A percentile compares a stretch with the other conserved stretches of the same genome.
Conservation (phyloP, 1,140 invertebrate genomes). For the Neodiprion virginianus region DNA sequence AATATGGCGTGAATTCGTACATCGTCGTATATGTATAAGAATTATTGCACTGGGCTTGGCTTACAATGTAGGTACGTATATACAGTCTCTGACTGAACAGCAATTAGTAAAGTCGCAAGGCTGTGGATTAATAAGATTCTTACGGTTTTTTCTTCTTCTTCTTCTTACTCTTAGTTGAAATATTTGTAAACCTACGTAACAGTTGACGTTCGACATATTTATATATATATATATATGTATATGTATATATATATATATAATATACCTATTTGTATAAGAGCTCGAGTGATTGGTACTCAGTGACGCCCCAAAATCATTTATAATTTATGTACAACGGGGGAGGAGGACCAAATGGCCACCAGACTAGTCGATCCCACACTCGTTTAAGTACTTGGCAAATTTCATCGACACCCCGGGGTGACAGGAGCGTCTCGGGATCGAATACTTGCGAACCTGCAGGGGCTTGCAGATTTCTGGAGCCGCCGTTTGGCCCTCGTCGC, state of each 20-base stretch:
- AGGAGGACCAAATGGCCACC: neutral
- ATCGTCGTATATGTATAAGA: neutral
- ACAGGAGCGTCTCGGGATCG: neutral
- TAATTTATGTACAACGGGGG: slow-evolving; percentile 1
- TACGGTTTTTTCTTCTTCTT: neutral
- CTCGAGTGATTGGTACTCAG: neutral
- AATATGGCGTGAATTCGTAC: slow-evolving; percentile 7
- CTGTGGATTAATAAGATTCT: neutral
- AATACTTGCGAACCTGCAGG: neutral
- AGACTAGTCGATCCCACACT: slow-evolving; percentile 1
- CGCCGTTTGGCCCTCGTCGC: neutral
- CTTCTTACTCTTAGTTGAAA: neutral
- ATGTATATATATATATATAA: too few species aligned
- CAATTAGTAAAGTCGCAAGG: slow-evolving; percentile 7
- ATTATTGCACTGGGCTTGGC: slow-evolving; percentile 4
- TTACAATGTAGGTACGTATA: neutral
- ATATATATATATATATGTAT: too few species aligned
- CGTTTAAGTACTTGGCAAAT: neutral
- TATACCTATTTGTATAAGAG: neutral
- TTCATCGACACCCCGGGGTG: too few species aligned
- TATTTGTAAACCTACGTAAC: slow-evolving; percentile 3
- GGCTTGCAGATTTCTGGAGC: neutral
- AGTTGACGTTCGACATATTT: neutral
- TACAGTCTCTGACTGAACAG: slow-evolving; percentile 1
- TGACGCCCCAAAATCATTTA: neutral